These are phyloP conservation scores for Molothrus ater DNA, from an alignment of 2,797 vertebrate genomes.

Conservation along the genomic window DNA sequence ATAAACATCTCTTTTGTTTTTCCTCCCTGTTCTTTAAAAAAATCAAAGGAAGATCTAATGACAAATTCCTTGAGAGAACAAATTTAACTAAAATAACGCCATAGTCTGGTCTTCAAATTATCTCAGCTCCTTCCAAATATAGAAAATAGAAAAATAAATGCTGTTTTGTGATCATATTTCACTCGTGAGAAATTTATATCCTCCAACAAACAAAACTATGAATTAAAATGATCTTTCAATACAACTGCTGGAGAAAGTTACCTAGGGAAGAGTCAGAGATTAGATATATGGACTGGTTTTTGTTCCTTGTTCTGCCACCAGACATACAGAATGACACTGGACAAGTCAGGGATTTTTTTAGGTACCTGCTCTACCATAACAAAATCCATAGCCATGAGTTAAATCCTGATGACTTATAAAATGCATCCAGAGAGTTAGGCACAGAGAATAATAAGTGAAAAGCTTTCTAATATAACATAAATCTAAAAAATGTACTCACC, in stretches of 20 bases:
- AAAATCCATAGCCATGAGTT: slow-evolving; percentile 50
- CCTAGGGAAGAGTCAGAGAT: not conserved
- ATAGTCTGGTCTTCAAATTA: not conserved
- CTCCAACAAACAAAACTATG: not conserved
- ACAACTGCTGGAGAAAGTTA: not conserved
- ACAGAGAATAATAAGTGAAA: slow-evolving; percentile 65
- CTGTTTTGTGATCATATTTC: slow-evolving; percentile 29
- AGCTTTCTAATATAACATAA: slow-evolving; percentile 63
- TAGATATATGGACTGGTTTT: not conserved
- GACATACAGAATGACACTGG: not conserved
- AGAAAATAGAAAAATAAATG: slow-evolving; percentile 39
- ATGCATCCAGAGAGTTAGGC: slow-evolving; percentile 50
- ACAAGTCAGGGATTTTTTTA: not conserved
- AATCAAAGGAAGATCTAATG: not conserved
- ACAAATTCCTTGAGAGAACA: not conserved
- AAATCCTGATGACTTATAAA: slow-evolving; percentile 60
- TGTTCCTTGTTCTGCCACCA: not conserved
- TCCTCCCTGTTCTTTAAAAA: not conserved
- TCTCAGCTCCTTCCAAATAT: not conserved
- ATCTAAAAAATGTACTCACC: slow-evolving; percentile 52
- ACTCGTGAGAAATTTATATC: not conserved
- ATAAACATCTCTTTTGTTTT: not conserved
- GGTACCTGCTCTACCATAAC: slow-evolving; percentile 2
- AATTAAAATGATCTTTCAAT: slow-evolving; percentile 43
- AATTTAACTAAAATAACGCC: slow-evolving; percentile 30